These are phyloP conservation scores for Saguinus midas DNA, from an alignment of 2,113 vertebrate species.

Conservation along the genomic window DNA sequence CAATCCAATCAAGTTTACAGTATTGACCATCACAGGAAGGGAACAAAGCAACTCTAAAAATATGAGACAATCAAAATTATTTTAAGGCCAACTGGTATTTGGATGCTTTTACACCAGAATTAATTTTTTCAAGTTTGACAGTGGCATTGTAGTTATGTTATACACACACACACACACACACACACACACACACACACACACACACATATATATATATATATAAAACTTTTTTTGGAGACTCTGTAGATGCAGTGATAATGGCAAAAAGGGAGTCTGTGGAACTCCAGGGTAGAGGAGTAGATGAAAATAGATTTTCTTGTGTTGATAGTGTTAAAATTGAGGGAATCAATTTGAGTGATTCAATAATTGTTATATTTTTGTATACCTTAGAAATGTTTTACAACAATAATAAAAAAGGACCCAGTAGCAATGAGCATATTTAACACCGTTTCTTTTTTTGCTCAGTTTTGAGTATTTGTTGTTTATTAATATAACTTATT, in stretches of 20 bases:
- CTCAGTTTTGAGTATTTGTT: background rate
- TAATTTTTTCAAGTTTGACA: background rate
- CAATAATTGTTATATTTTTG: background rate
- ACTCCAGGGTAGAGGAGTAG: background rate
- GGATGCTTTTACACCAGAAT: background rate
- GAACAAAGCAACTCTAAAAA: background rate
- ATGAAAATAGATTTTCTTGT: background rate
- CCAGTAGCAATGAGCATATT: background rate
- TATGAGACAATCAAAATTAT: background rate
- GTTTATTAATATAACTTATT: background rate
- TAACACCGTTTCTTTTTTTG: background rate
- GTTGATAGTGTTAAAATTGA: background rate
- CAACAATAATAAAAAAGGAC: background rate
- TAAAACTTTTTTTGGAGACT: background rate
- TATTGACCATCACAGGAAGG: too few species aligned
- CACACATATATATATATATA: too few species aligned
- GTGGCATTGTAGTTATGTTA: background rate
- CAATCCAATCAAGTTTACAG: too few species aligned
- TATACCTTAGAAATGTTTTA: background rate
- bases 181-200: too few species aligned
- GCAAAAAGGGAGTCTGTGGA: background rate
- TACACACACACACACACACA: too few species aligned
- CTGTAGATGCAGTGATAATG: background rate
- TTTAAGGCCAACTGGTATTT: background rate
- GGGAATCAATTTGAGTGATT: background rate